phyloP scores from a whole-genome alignment of 2,888 invertebrate genomes.

The Xestia c-nigrum region DNA sequence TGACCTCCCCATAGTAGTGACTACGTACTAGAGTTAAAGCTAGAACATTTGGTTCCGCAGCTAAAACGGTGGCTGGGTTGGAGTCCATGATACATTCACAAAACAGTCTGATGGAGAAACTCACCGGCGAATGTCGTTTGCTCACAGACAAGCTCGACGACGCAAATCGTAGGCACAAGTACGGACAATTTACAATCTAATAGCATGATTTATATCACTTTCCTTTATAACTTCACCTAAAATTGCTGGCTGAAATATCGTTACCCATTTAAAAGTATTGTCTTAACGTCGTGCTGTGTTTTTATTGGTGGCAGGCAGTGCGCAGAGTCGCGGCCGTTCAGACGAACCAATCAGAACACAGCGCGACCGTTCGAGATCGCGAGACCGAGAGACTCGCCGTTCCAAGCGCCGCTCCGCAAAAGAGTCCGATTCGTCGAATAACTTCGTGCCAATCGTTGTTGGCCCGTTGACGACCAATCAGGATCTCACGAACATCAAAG shows the following conservation, averaged over 20 bases:
- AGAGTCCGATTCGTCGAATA: slow-evolving; percentile 91
- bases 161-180: slow-evolving; percentile 97
- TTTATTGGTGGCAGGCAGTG: slow-evolving; percentile 91
- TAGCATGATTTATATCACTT: slow-evolving; percentile 78
- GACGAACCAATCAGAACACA: slow-evolving; percentile 91
- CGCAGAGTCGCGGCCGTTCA: slow-evolving; percentile 90
- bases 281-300: slow-evolving; percentile 91
- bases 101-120: slow-evolving; percentile 98
- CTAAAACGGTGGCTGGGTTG: slow-evolving; percentile 96
- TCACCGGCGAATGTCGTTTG: slow-evolving; percentile 96
- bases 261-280: slow-evolving; percentile 82
- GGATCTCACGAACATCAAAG: slow-evolving; percentile 85
- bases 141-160: slow-evolving; percentile 97
- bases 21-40: slow-evolving; percentile 70
- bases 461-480: slow-evolving; percentile 89
- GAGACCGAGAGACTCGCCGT: slow-evolving; percentile 82
- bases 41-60: slow-evolving; percentile 91
- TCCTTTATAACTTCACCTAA: slow-evolving; percentile 60
- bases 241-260: slow-evolving; percentile 77
- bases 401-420: slow-evolving; percentile 88
- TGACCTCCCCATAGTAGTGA: slow-evolving; percentile 64
- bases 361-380: slow-evolving; percentile 87
- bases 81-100: slow-evolving; percentile 97
- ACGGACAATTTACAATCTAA: slow-evolving; percentile 88
- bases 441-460: slow-evolving; percentile 85